Conservation (phyloP, 37 sponge, comb jelly and placozoan species). For the Mnemiopsis leidyi region DNA sequence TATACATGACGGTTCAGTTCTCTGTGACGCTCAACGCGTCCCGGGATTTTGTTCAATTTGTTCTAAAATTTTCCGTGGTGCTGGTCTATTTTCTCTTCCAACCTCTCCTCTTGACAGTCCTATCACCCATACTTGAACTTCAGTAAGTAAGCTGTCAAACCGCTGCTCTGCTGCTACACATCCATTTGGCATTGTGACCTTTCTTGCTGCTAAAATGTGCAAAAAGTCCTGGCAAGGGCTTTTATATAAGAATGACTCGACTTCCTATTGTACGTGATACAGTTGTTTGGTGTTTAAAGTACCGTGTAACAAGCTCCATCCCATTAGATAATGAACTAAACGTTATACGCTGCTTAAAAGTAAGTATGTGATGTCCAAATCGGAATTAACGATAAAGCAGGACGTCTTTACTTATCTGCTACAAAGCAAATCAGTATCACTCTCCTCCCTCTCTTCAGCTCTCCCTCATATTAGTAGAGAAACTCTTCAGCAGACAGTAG, state of each 20-base stretch:
- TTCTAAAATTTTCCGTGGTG: background rate
- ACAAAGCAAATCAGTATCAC: background rate
- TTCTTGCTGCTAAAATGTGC: no score
- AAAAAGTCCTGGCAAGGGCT: background rate
- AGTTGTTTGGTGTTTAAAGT: no score
- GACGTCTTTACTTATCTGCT: conserved; percentile 3
- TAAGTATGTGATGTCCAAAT: conserved; percentile 17
- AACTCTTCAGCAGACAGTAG: background rate
- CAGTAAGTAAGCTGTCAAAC: background rate
- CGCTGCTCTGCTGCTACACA: background rate
- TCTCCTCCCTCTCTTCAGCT: background rate
- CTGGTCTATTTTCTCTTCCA: background rate
- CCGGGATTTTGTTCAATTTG: background rate
- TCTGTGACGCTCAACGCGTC: no score
- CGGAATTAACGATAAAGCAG: background rate
- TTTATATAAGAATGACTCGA: no score
- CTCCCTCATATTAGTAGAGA: background rate
- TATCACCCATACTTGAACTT: background rate
- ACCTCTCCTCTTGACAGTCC: background rate
- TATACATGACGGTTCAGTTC: no score
- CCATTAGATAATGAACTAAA: background rate
- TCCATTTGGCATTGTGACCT: background rate
- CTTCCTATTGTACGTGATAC: no score
- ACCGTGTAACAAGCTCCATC: background rate
- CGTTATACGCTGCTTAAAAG: background rate